Evolutionary conservation across 2,888 invertebrate genomes (phyloP).

Genomic region (Ernsta delagoae): DNA sequence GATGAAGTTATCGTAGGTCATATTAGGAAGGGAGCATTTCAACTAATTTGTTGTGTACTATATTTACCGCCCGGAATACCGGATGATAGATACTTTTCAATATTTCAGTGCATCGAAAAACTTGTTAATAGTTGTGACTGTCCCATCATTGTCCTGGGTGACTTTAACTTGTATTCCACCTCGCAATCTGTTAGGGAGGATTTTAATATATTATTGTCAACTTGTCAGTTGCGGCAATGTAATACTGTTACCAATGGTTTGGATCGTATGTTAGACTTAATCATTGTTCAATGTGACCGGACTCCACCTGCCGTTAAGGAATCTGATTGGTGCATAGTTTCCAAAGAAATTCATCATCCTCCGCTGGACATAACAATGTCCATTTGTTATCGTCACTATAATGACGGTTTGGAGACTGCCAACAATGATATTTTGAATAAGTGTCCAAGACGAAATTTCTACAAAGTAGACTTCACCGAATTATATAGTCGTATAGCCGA

Average conservation of each 20-base stretch:
- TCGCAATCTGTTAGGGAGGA: no score
- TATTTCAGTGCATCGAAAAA: background rate
- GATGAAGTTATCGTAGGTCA: background rate
- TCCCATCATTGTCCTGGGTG: background rate
- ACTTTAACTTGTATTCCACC: background rate
- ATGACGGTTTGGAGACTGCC: no score
- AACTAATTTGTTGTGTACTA: background rate
- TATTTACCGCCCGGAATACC: background rate
- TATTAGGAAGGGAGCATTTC: background rate
- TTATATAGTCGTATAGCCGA: no score
- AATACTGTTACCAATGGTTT: background rate
- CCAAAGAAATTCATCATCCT: background rate
- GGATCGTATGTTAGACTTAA: background rate
- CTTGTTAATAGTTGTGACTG: background rate
- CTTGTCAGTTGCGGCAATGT: background rate
- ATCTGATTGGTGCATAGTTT: background rate
- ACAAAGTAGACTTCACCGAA: no score
- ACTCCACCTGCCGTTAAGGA: background rate
- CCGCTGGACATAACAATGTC: background rate
- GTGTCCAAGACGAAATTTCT: no score
- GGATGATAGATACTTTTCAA: background rate
- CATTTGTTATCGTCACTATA: no score
- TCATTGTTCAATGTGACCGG: background rate
- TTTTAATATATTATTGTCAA: background rate
- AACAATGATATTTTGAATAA: no score